Evolutionary conservation across 2,113 vertebrate species (phyloP), one percentile per base, ranked within the genome.

Genomic region (Engystomops pustulosus): DNA sequence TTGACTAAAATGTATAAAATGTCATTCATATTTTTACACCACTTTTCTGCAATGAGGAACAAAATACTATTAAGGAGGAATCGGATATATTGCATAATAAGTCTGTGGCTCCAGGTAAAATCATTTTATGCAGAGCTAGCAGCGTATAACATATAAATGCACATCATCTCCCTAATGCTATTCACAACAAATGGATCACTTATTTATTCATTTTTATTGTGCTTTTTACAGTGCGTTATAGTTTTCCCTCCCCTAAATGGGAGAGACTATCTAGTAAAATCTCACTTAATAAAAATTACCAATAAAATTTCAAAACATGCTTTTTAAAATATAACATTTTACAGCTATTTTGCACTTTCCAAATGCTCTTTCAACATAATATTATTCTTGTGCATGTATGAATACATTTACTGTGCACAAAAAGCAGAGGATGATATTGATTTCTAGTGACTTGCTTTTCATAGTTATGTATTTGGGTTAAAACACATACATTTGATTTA

Each of bases 201-300:
- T 60, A 79, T 79, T 79, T 79, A 60, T 47, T 74, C 70, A 60
- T 62, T n/a, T 79, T 79, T 44, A 25, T 62, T 45, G 41, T 25
- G 36, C 55, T 45, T 79, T 79, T 74, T 23, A 45, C 70, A 18
- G 70, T 74, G 70, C 45, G 25, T 47, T 74, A 47, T 25, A 49
- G 70, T 74, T 74, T 47, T 49, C 41, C 30, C n/a, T 49, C 47
- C 8, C 41, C 38, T 47, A 45, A 47, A 74, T 74, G 47, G 41
- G 15, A 62, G 41, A 38, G 18, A 20, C 55, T 44, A 45, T 79
- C 55, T n/a, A 79, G 36, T 18, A 62, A 65, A 80, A 67, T 67
- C 60, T n/a, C 25, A 67, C 60, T 67, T 80, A 45, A 67, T 80
- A 68, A 47, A 49, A 68, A 36, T 68, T 67, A 45, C 60, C 44